Evolutionary conservation across 2,888 invertebrate species (phyloP).

Genomic region (Penaeus monodon): DNA sequence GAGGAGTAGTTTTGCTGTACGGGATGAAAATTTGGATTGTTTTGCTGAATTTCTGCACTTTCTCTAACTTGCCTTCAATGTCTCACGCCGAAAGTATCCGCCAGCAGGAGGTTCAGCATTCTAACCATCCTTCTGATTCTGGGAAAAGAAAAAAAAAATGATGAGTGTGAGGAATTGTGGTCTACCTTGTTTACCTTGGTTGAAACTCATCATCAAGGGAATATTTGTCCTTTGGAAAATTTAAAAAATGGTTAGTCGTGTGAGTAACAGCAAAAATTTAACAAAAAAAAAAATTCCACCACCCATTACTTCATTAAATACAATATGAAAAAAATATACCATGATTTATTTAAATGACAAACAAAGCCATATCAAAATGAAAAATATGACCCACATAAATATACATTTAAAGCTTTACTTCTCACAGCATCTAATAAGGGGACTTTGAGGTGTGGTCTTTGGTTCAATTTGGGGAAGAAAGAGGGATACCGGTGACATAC

Average conservation of each 20-base stretch:
- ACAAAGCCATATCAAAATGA: too few relatives aligned
- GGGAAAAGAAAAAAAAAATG: too few relatives aligned
- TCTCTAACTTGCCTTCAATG: conserved; percentile 92
- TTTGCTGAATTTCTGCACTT: conserved; percentile 94
- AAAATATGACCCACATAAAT: too few relatives aligned
- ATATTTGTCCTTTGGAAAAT: conserved; percentile 56
- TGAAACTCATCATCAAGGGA: not conserved
- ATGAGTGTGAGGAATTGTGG: not conserved
- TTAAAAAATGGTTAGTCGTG: conserved; percentile 30
- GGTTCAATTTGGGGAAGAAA: conserved; percentile 71
- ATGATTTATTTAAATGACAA: not conserved
- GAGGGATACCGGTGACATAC: conserved; percentile 80
- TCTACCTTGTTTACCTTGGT: not conserved
- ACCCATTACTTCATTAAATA: not conserved
- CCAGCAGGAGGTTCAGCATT: conserved; percentile 69
- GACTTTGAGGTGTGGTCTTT: conserved; percentile 81
- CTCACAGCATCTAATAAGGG: conserved; percentile 91
- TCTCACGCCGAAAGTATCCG: conserved; percentile 73
- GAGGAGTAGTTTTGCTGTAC: conserved; percentile 62
- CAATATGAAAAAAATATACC: conserved; percentile 13
- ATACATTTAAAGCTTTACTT: conserved; percentile 73
- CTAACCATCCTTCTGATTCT: conserved; percentile 84
- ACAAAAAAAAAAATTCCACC: too few relatives aligned
- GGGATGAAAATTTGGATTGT: conserved; percentile 84
- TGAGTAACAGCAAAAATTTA: not conserved